These are phyloP conservation scores for Spodoptera litura DNA, from an alignment of 1,140 invertebrate species.

Conservation along the genomic window DNA sequence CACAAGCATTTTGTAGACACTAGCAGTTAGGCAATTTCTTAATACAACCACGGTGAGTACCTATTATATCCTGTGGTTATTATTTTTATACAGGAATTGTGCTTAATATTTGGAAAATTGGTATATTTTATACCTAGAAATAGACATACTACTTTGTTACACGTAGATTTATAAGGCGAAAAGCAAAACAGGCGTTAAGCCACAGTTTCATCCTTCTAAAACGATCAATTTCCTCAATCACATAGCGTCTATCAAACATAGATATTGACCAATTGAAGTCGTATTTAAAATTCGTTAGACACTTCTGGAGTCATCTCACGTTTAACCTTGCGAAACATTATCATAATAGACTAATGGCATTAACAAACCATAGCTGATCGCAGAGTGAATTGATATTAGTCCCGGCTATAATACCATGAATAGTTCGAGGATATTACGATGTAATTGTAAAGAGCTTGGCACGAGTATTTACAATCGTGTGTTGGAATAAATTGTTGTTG, in stretches of 20 bases:
- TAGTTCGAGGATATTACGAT: neutral
- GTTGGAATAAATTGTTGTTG: too few relatives aligned
- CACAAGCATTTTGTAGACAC: too few relatives aligned
- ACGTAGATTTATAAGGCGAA: neutral
- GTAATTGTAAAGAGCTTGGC: neutral
- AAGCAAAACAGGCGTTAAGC: too few relatives aligned
- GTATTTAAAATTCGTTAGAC: neutral
- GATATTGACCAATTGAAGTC: constrained; percentile 6
- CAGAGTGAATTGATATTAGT: constrained; percentile 11
- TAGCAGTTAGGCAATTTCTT: too few relatives aligned
- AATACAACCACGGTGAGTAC: too few relatives aligned
- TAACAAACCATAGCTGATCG: constrained; percentile 6
- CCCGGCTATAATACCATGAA: constrained; percentile 10
- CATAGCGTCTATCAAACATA: neutral
- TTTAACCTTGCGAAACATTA: constrained; percentile 30
- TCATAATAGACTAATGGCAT: constrained; percentile 38
- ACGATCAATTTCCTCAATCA: neutral
- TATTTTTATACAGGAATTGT: too few relatives aligned
- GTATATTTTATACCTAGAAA: too few relatives aligned
- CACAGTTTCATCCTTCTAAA: neutral
- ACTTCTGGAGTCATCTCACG: constrained; percentile 10
- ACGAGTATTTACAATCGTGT: too few relatives aligned
- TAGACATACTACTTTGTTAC: neutral
- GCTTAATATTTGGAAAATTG: too few relatives aligned
- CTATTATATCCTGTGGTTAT: too few relatives aligned